Base-by-base conservation (phyloP, 2,113 vertebrate genomes). In the Polypterus senegalus region DNA sequence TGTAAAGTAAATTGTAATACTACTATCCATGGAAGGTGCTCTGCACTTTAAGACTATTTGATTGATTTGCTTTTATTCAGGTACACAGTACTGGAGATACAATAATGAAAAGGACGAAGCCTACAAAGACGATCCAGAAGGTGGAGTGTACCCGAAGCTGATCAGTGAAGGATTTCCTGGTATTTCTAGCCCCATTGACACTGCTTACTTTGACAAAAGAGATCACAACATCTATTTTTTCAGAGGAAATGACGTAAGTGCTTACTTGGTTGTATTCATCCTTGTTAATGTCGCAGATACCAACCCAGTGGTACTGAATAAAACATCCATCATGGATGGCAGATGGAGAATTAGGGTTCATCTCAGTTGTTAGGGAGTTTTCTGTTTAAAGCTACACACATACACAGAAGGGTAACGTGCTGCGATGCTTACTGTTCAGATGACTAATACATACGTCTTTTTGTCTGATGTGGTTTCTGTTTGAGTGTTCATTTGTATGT, bases 141-240 rank as follows among this genome's bases (percentile, higher is more conserved):
- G 65, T 1, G 54, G 56, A 3, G 44, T 46, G 1, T 66, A 62
- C 27, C 65, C 65, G 4, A 54, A 61, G 5, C 27, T 61, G 27
- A 66, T 66, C 11, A 11, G 45, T 3, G 59, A 62, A 2, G 60
- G 54, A 2, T 66, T 66, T 27, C 65, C 65, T 1, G 61, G 55
- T 2, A 51, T 66, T 4, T 47, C 59, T 3, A 60, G 56, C 1
- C 65, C 65, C 9, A 53, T 66, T 44, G 61, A 66, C 44, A 49
- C 54, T 5, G 60, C 48, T 53, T 58, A 49, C 60, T 66, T 61
- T 43, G 60, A 66, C 48, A 61, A 52, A 9, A 54, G 60, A 48
- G 65, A 66, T 47, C 61, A 66, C 54, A 61, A 48, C 6, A 48
- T 66, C 1, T 66, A 62, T 7, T 66, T 66, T 60, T 66, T 66